These are phyloP conservation scores for Dendrolimus houi DNA, from an alignment of 2,888 invertebrate species.

Conservation along the genomic window DNA sequence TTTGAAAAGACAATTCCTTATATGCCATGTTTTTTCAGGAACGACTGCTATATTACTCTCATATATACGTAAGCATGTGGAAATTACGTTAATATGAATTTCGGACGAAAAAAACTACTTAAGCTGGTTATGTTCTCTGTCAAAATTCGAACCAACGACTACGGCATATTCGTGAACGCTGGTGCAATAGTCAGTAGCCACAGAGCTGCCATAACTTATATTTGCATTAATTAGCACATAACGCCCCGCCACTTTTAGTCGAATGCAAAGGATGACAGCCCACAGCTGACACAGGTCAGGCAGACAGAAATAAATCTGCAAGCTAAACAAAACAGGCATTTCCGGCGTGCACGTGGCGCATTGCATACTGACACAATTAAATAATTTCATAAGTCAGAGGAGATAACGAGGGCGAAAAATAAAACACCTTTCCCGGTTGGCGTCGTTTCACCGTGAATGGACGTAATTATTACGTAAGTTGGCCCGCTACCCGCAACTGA, in stretches of 20 bases:
- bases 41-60: too few species aligned
- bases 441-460: slow-evolving; percentile 23
- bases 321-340: slow-evolving; percentile 67
- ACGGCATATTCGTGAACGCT: too few species aligned
- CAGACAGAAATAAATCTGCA: slow-evolving; percentile 69
- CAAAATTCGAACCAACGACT: too few species aligned
- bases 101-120: too few species aligned
- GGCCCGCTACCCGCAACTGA: slow-evolving; percentile 45
- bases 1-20: too few species aligned
- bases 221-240: neutral
- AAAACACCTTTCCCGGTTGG: neutral
- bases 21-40: too few species aligned
- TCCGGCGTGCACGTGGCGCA: slow-evolving; percentile 45
- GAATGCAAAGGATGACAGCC: slow-evolving; percentile 49
- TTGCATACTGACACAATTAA: slow-evolving; percentile 53
- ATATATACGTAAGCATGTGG: too few species aligned
- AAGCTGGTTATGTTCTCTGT: too few species aligned
- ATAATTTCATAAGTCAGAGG: neutral
- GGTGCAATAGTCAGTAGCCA: too few species aligned
- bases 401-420: slow-evolving; percentile 3
- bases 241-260: neutral
- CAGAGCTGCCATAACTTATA: too few species aligned
- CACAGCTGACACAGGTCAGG: slow-evolving; percentile 54
- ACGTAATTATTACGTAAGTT: slow-evolving; percentile 53
- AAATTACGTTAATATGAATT: too few species aligned